phyloP scores from a whole-genome alignment of 2,113 vertebrate genomes.

The Progne subis region DNA sequence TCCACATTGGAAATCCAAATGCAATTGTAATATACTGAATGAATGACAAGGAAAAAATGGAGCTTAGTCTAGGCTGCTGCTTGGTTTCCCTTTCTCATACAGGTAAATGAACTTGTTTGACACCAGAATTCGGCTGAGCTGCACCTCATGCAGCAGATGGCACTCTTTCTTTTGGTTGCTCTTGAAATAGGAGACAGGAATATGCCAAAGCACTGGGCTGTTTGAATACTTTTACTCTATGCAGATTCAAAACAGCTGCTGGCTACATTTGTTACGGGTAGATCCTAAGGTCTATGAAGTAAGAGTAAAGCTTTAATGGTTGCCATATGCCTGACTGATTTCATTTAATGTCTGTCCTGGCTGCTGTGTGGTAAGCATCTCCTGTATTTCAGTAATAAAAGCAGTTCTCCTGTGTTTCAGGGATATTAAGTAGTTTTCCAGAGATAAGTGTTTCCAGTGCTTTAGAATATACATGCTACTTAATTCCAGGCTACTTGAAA shows the following conservation, averaged over 20 bases:
- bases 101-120: not conserved
- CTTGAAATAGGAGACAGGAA: not conserved
- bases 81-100: not conserved
- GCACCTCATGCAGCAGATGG: constrained; percentile 36
- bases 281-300: not conserved
- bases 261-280: not conserved
- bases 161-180: constrained; percentile 31
- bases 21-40: not conserved
- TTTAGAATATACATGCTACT: not conserved
- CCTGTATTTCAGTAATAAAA: not conserved
- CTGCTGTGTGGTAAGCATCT: not conserved
- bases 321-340: not conserved
- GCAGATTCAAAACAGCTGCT: not conserved
- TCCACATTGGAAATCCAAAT: not conserved
- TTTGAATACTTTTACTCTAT: not conserved
- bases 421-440: not conserved
- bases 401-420: not conserved
- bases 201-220: not conserved
- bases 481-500: not conserved
- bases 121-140: not conserved
- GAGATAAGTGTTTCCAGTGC: not conserved
- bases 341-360: not conserved
- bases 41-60: not conserved
- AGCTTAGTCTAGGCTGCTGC: not conserved
- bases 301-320: not conserved